Base-by-base conservation (phyloP, 2,888 invertebrate species). In the Liposcelis brunnea region DNA sequence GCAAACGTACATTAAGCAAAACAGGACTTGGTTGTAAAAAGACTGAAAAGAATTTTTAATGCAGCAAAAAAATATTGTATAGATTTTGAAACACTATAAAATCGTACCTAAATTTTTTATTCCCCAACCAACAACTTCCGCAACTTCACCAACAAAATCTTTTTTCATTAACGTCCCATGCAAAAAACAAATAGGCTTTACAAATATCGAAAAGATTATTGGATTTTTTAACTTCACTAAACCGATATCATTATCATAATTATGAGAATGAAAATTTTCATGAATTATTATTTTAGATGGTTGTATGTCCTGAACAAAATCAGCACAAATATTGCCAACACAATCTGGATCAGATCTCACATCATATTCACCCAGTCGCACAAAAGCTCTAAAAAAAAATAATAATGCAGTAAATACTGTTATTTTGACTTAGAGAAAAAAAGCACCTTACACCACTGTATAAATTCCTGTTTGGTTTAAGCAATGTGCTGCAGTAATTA, bases 291-390 rank as follows among this genome's bases (percentile, higher is more conserved):
- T 40, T 12, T 48, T 37, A 2, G 46, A 46, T 1, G 53, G 49
- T 8, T 16, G 8, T 26, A 50, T 49, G 19, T 60, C 59, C 48
- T 61, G 58, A 12, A 56, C 55, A 2, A 54, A 55, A 5, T 58
- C 58, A 10, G 59, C 58, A 50, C 63, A 63, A 31, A 54, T 50
- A 18, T 53, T 44, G 8, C 44, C 45, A 6, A 58, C 57, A 54
- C 74, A 74, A 51, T 71, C 69, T 14, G 53, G 58, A 47, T 60
- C 61, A n/a, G 59, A 62, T 37, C 52, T 56, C 31, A 64, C 49
- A 54, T 71, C 62, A 48, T 75, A 70, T 50, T 79, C 80, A 2
- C 80, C 80, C 31, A 80, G 61, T 26, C 78, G 67, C 10, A 77
- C 70, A 26, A 71, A 70, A 43, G 67, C 58, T 47, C 75, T 75